These are phyloP conservation scores for Drymonia ruficornis DNA, from an alignment of 2,888 invertebrate genomes.

Conservation along the genomic window DNA sequence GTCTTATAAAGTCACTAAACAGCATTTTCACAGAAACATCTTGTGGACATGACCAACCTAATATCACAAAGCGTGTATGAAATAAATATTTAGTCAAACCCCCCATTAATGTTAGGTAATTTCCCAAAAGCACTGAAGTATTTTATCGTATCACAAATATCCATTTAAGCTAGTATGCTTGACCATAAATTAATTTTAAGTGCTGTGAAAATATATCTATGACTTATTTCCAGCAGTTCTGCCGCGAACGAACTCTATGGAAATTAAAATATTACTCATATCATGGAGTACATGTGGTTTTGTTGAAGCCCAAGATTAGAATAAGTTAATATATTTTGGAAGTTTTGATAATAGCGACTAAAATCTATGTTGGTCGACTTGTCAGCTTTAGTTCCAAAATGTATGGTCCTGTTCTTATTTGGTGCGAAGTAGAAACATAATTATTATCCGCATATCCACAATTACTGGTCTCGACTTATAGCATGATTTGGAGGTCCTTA, in stretches of 20 bases:
- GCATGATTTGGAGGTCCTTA: too few relatives aligned
- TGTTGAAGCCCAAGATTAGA: neutral
- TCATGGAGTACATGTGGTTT: neutral
- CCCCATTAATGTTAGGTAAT: neutral
- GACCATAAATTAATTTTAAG: slow-evolving; percentile 2
- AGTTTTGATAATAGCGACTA: neutral
- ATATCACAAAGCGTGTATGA: too few relatives aligned
- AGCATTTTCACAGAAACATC: too few relatives aligned
- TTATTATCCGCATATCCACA: too few relatives aligned
- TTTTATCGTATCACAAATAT: slow-evolving; percentile 3
- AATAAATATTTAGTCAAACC: neutral
- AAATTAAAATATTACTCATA: neutral
- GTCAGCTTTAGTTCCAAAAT: too few relatives aligned
- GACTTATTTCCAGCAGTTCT: neutral
- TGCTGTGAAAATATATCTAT: neutral
- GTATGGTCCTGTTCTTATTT: too few relatives aligned
- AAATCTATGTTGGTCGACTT: too few relatives aligned
- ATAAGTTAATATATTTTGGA: neutral
- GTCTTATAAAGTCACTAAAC: too few relatives aligned
- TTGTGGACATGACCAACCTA: too few relatives aligned
- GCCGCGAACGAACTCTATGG: neutral
- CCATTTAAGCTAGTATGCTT: neutral
- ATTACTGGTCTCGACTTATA: too few relatives aligned
- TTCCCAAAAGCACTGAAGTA: neutral
- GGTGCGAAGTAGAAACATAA: too few relatives aligned